These are phyloP conservation scores for Yponomeuta sedellus DNA, from an alignment of 2,888 invertebrate species.

Conservation along the genomic window DNA sequence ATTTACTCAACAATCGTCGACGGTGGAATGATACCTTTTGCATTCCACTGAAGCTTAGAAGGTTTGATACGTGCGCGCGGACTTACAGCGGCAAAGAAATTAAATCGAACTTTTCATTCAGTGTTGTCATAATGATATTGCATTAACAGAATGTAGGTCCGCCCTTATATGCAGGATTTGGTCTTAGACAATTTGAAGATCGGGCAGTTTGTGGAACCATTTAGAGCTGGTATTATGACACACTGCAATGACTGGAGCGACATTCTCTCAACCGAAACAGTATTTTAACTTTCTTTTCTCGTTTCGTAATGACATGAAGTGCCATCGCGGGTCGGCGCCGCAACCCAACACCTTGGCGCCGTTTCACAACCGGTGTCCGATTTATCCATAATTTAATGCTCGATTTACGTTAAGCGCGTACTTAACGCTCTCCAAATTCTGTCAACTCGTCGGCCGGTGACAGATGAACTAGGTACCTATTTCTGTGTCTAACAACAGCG, in stretches of 20 bases:
- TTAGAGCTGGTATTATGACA: conserved; percentile 28
- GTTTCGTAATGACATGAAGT: conserved; percentile 64
- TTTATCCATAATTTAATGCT: conserved; percentile 34
- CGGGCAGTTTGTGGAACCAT: neutral
- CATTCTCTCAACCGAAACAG: conserved; percentile 53
- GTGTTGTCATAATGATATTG: too few species aligned
- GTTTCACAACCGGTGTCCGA: conserved; percentile 37
- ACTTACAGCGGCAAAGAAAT: too few species aligned
- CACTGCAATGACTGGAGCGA: conserved; percentile 41
- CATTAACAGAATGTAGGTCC: too few species aligned
- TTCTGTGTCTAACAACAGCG: neutral
- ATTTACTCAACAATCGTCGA: too few species aligned
- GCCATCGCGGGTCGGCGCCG: conserved; percentile 38
- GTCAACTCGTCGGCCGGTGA: conserved; percentile 5
- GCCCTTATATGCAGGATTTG: neutral
- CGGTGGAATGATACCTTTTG: too few species aligned
- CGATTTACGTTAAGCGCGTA: conserved; percentile 16
- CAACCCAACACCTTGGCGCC: conserved; percentile 29
- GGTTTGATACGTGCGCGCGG: too few species aligned
- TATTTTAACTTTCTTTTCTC: conserved; percentile 61
- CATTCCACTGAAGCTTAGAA: too few species aligned
- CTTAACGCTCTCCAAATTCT: conserved; percentile 8
- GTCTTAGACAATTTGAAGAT: neutral
- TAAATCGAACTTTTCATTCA: too few species aligned
- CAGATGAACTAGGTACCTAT: neutral